Percentiles rank a stretch among this genome's conserved stretches.
These are phyloP conservation scores for Podotricha telesiphe DNA, from an alignment of 2,888 invertebrate genomes.

Conservation along the genomic window DNA sequence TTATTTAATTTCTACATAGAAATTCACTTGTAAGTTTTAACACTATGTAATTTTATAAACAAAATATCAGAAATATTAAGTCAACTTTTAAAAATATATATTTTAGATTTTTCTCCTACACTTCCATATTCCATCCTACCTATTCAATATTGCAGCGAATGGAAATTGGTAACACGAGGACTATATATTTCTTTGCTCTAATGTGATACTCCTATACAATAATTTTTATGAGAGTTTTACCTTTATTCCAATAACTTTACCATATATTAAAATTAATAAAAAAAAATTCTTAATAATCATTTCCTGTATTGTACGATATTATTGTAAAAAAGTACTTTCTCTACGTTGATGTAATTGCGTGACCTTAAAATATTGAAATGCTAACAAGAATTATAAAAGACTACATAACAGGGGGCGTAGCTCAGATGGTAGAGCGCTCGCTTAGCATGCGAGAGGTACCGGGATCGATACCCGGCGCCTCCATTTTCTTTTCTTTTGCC, in stretches of 20 bases:
- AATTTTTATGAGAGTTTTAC: not conserved
- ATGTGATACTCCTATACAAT: not conserved
- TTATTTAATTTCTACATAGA: not conserved
- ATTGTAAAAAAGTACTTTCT: not conserved
- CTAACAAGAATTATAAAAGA: conserved; percentile 50
- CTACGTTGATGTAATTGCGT: not conserved
- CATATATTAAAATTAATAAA: no score
- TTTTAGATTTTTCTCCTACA: no score
- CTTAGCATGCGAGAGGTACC: conserved; percentile 43
- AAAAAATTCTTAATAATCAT: not conserved
- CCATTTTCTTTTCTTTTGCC: conserved; percentile 53
- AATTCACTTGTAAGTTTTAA: not conserved
- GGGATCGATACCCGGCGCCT: conserved; percentile 76
- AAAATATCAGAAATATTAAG: no score
- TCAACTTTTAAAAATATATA: no score
- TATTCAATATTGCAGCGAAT: not conserved
- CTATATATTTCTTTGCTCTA: not conserved
- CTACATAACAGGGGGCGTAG: conserved; percentile 30
- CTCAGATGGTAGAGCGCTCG: conserved; percentile 41
- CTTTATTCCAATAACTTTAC: no score
- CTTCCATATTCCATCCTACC: not conserved
- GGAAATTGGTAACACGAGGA: not conserved
- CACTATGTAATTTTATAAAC: not conserved
- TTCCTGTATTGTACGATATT: not conserved
- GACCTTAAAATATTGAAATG: not conserved